A percentile compares a stretch with the other conserved stretches of the same genome.
phyloP scores from a whole-genome alignment of 2,113 vertebrate genomes.

The Apistogramma diplotaenia region DNA sequence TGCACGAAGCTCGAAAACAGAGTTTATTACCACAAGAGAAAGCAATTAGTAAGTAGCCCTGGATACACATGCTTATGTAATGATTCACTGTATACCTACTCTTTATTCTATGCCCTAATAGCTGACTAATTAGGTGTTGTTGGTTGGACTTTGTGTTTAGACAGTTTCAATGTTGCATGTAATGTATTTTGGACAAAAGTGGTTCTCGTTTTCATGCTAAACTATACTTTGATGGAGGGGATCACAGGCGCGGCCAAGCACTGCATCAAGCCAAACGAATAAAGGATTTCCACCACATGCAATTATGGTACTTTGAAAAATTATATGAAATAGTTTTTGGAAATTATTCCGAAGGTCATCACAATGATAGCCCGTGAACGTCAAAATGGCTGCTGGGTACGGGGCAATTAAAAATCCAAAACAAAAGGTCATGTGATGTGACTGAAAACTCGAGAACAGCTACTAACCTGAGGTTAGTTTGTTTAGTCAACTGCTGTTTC shows the following conservation, averaged over 20 bases:
- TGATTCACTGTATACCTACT: not conserved
- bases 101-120: not conserved
- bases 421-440: not conserved
- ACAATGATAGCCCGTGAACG: not conserved
- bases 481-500: not conserved
- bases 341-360: not conserved
- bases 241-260: not conserved
- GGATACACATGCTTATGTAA: not conserved
- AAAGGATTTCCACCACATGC: conserved; percentile 1
- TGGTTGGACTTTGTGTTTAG: not conserved
- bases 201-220: not conserved
- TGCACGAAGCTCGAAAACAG: not conserved
- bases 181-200: not conserved
- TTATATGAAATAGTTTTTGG: not conserved
- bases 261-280: not conserved
- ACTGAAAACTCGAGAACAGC: not conserved
- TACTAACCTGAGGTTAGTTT: not conserved
- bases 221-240: not conserved
- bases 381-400: not conserved
- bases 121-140: not conserved
- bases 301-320: not conserved
- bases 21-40: not conserved
- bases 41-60: not conserved
- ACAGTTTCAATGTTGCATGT: not conserved
- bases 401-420: not conserved